These are phyloP conservation scores for Torymus aiolomorphi DNA, from an alignment of 2,888 invertebrate species.

Conservation along the genomic window DNA sequence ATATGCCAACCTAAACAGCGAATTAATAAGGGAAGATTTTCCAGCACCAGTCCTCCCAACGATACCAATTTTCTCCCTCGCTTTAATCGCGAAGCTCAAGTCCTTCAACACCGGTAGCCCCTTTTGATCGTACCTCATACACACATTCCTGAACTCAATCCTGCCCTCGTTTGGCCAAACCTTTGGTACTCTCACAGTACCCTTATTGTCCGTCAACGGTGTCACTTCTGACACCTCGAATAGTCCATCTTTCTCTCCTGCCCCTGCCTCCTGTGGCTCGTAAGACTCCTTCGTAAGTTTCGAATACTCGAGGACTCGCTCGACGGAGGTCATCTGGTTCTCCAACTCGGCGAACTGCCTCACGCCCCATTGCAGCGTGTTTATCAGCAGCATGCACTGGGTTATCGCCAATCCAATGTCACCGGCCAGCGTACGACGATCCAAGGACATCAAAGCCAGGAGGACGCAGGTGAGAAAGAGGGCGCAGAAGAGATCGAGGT, in stretches of 20 bases:
- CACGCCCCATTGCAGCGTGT: conserved; percentile 81
- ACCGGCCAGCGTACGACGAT: conserved; percentile 72
- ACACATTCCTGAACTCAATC: conserved; percentile 77
- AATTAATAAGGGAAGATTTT: conserved; percentile 83
- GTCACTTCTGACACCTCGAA: conserved; percentile 78
- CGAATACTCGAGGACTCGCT: conserved; percentile 83
- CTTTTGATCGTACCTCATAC: conserved; percentile 76
- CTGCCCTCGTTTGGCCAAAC: conserved; percentile 78
- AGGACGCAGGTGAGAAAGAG: conserved; percentile 80
- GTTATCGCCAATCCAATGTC: conserved; percentile 78
- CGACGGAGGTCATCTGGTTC: conserved; percentile 82
- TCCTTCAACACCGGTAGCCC: conserved; percentile 76
- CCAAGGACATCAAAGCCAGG: conserved; percentile 79
- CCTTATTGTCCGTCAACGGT: conserved; percentile 8
- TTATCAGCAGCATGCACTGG: conserved; percentile 77
- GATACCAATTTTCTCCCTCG: conserved; percentile 81
- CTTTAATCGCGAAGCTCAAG: conserved; percentile 77
- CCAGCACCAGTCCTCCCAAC: conserved; percentile 82
- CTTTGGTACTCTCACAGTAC: conserved; percentile 69
- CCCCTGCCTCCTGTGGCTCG: conserved; percentile 78
- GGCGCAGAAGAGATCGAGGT: conserved; percentile 80
- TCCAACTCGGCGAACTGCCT: conserved; percentile 83
- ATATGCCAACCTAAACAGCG: conserved; percentile 82
- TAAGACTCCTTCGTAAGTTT: conserved; percentile 28
- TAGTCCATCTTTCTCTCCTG: conserved; percentile 74